Conservation (phyloP, 2,113 vertebrate genomes). For the Clarias magur region DNA sequence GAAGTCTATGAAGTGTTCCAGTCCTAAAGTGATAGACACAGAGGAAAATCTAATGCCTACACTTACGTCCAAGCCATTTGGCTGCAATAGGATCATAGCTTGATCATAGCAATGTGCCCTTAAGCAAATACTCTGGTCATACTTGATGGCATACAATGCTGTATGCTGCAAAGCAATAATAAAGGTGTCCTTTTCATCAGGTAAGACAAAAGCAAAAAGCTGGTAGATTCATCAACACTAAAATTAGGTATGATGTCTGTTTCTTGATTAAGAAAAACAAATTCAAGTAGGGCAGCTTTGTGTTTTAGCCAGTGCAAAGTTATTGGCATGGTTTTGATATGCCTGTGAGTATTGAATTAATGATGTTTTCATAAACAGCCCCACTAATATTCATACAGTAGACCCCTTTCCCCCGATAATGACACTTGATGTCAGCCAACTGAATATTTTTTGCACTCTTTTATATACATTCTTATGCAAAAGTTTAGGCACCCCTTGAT, state of each 20-base stretch:
- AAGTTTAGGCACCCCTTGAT: too few species aligned
- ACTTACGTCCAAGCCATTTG: conserved; percentile 9
- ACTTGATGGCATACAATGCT: neutral
- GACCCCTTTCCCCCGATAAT: neutral
- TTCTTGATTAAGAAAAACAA: neutral
- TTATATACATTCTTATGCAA: neutral
- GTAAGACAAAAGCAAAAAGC: neutral
- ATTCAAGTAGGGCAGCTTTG: neutral
- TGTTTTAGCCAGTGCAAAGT: neutral
- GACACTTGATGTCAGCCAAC: neutral
- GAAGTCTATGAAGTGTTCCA: neutral
- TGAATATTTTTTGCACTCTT: neutral
- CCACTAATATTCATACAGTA: neutral
- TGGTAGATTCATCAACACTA: neutral
- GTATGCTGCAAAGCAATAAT: neutral
- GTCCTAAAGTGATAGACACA: neutral
- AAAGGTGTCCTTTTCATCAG: conserved; percentile 7
- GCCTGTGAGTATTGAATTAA: neutral
- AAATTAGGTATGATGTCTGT: neutral
- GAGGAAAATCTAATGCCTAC: neutral
- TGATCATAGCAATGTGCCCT: neutral
- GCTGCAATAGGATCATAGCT: neutral
- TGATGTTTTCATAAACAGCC: too few species aligned
- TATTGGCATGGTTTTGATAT: neutral
- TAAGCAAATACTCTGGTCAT: neutral